Percentiles rank a stretch among this genome's conserved stretches.
These are phyloP conservation scores for Automeris io DNA, from an alignment of 2,888 invertebrate genomes.

Conservation along the genomic window DNA sequence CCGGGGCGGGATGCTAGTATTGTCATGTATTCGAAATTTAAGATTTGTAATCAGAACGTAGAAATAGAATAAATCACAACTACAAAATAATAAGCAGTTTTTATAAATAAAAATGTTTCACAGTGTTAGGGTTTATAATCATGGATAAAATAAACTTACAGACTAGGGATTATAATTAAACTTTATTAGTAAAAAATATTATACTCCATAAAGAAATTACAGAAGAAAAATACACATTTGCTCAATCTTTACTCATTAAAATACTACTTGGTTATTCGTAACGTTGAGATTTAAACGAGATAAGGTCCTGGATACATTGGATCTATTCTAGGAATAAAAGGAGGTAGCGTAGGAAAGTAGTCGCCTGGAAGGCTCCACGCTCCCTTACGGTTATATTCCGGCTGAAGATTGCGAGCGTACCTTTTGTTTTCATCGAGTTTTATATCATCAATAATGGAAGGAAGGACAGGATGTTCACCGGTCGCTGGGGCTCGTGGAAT, in stretches of 20 bases:
- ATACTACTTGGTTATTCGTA: background rate
- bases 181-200: no score
- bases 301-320: background rate
- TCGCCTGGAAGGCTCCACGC: background rate
- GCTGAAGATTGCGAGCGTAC: slow-evolving; percentile 9
- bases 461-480: slow-evolving; percentile 9
- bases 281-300: background rate
- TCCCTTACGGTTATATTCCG: background rate
- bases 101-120: no score
- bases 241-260: background rate
- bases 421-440: slow-evolving; percentile 10
- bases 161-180: no score
- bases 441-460: slow-evolving; percentile 7
- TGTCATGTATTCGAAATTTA: no score
- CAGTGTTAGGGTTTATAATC: no score
- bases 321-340: background rate
- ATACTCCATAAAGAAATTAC: no score
- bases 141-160: no score
- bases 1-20: no score
- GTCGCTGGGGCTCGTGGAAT: slow-evolving; percentile 1
- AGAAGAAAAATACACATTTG: no score
- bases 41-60: no score
- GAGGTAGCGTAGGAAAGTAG: background rate
- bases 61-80: no score
- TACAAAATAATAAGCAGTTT: no score